phyloP scores from a whole-genome alignment of 2,113 vertebrate genomes.

The Hemiprocne comata region DNA sequence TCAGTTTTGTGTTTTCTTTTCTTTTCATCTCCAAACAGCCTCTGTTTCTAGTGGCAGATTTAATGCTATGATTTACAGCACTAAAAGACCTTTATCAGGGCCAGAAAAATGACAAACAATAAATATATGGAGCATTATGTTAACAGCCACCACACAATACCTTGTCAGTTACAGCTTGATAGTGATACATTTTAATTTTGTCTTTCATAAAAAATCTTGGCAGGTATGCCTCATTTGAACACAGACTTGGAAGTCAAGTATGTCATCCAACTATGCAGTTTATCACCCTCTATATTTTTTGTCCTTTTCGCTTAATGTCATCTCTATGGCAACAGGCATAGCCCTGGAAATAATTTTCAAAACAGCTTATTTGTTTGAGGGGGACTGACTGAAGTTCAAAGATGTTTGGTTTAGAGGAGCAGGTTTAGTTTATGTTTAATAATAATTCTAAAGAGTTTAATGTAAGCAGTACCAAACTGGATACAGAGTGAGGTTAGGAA shows the following conservation, averaged over 20 bases:
- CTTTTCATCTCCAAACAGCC: slow-evolving; percentile 68
- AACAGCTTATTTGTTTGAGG: slow-evolving; percentile 85
- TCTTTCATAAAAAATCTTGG: slow-evolving; percentile 87
- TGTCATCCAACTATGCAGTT: slow-evolving; percentile 84
- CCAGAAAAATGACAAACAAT: slow-evolving; percentile 91
- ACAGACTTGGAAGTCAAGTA: slow-evolving; percentile 84
- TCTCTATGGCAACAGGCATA: slow-evolving; percentile 89
- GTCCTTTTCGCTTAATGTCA: slow-evolving; percentile 91
- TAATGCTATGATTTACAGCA: slow-evolving; percentile 89
- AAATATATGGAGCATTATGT: slow-evolving; percentile 85
- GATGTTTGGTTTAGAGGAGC: slow-evolving; percentile 81
- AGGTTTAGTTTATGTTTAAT: slow-evolving; percentile 85
- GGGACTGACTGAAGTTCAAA: slow-evolving; percentile 78
- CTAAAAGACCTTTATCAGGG: slow-evolving; percentile 78
- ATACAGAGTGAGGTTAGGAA: slow-evolving; percentile 50
- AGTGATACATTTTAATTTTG: slow-evolving; percentile 89
- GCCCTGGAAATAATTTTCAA: slow-evolving; percentile 87
- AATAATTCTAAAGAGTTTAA: slow-evolving; percentile 77
- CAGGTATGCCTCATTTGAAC: slow-evolving; percentile 79
- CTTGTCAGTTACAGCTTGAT: slow-evolving; percentile 82
- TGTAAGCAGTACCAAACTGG: slow-evolving; percentile 66
- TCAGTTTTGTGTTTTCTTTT: slow-evolving; percentile 70
- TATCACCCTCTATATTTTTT: slow-evolving; percentile 89
- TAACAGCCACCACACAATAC: slow-evolving; percentile 84
- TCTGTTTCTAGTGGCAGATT: slow-evolving; percentile 82